Conservation (phyloP, 2,113 vertebrate species). For the Strix uralensis region DNA sequence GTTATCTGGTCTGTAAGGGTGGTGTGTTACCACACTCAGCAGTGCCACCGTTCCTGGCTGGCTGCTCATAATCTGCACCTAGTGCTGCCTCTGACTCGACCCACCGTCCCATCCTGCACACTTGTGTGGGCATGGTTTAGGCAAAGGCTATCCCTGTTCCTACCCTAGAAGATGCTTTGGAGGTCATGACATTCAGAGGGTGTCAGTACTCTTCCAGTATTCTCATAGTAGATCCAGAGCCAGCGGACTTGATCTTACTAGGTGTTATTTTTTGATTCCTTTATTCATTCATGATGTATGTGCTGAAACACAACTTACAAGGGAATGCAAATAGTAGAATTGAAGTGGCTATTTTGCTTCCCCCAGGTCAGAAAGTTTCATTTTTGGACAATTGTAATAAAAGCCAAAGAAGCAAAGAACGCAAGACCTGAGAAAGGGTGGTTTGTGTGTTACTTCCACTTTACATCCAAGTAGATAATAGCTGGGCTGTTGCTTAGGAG, state of each 20-base stretch:
- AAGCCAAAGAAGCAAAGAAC: neutral
- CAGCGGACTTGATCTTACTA: neutral
- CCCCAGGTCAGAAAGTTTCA: neutral
- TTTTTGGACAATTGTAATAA: neutral
- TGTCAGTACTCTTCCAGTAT: neutral
- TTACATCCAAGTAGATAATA: fast-evolving
- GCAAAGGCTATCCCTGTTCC: neutral
- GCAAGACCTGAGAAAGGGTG: neutral
- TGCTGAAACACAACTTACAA: neutral
- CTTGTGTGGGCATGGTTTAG: too few relatives aligned
- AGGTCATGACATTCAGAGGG: neutral
- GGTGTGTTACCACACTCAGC: fast-evolving
- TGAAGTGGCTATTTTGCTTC: neutral
- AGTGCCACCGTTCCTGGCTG: neutral
- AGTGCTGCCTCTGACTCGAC: neutral
- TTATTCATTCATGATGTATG: neutral
- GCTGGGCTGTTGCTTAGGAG: neutral
- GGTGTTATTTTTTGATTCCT: neutral
- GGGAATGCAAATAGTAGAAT: too few relatives aligned
- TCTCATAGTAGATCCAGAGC: neutral
- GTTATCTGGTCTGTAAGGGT: fast-evolving
- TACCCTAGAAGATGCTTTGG: neutral
- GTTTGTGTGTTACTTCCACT: neutral
- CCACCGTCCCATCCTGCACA: fast-evolving
- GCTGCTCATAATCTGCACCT: neutral